Conservation (phyloP, 2,888 invertebrate species). For the Leucozona laternaria region DNA sequence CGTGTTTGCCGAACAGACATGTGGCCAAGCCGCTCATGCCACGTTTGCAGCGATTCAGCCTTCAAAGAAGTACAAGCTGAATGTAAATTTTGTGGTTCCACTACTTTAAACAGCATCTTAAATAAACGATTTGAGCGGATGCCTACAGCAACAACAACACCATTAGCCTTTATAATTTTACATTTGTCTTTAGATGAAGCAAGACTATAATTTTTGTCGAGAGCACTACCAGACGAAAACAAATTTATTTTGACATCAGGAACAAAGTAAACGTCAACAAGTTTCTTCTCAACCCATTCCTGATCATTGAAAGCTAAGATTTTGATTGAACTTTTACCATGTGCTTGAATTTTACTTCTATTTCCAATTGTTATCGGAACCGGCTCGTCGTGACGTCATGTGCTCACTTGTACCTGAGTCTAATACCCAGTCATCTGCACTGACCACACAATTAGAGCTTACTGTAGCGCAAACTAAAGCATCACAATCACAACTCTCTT, state of each 20-base stretch:
- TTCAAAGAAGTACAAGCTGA: conserved; percentile 5
- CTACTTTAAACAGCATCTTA: background rate
- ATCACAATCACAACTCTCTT: conserved; percentile 10
- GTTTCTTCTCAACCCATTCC: conserved; percentile 14
- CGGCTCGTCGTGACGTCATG: conserved; percentile 39
- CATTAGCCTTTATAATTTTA: no score
- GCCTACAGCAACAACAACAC: no score
- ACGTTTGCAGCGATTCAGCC: background rate
- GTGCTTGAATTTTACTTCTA: conserved; percentile 51
- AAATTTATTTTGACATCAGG: conserved; percentile 56
- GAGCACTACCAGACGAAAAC: conserved; percentile 44
- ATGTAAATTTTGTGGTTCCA: conserved; percentile 11
- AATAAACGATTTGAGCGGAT: background rate
- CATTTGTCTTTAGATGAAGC: background rate
- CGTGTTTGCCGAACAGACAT: conserved; percentile 32
- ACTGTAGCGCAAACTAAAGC: conserved; percentile 30
- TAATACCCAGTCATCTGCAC: conserved; percentile 44
- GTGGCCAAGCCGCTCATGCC: conserved; percentile 20
- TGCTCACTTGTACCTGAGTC: conserved; percentile 55
- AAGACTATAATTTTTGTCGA: conserved; percentile 43
- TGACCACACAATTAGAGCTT: conserved; percentile 5
- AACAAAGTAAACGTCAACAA: conserved; percentile 45
- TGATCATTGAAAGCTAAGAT: conserved; percentile 55
- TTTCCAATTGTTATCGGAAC: conserved; percentile 54
- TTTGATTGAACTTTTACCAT: conserved; percentile 46